Percentiles rank a stretch among this genome's conserved stretches.
phyloP scores from a whole-genome alignment of 2,888 invertebrate genomes.

The Eutolmus rufibarbis region DNA sequence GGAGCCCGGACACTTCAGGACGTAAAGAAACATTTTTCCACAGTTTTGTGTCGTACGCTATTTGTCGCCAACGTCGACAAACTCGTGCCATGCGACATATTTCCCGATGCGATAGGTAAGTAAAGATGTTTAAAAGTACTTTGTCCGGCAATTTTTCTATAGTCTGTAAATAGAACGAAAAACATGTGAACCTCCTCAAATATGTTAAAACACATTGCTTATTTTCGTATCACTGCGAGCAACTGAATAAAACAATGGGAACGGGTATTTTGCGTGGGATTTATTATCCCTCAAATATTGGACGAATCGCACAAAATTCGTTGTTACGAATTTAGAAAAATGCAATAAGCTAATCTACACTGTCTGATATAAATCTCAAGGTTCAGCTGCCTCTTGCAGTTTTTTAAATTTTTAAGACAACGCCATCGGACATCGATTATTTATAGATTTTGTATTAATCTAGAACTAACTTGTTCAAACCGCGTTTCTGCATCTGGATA shows the following conservation, averaged over 20 bases:
- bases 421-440: neutral
- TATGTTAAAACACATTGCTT: neutral
- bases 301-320: neutral
- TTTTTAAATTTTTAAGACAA: neutral
- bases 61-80: constrained; percentile 94
- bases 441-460: neutral
- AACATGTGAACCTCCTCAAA: neutral
- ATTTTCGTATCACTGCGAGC: neutral
- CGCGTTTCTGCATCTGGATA: neutral
- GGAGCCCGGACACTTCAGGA: constrained; percentile 90
- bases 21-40: constrained; percentile 97
- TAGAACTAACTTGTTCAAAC: neutral
- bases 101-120: constrained; percentile 91
- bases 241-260: neutral
- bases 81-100: constrained; percentile 93
- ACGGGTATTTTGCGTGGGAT: neutral
- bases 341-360: neutral
- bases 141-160: constrained; percentile 98
- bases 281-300: neutral
- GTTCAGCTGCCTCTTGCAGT: neutral
- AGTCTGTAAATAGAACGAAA: constrained; percentile 71
- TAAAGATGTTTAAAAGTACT: constrained; percentile 91
- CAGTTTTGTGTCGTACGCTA: constrained; percentile 92
- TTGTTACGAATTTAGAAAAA: neutral
- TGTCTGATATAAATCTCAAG: neutral